Evolutionary conservation across 2,113 vertebrate genomes (phyloP).

Genomic region (Tragelaphus imberbis): DNA sequence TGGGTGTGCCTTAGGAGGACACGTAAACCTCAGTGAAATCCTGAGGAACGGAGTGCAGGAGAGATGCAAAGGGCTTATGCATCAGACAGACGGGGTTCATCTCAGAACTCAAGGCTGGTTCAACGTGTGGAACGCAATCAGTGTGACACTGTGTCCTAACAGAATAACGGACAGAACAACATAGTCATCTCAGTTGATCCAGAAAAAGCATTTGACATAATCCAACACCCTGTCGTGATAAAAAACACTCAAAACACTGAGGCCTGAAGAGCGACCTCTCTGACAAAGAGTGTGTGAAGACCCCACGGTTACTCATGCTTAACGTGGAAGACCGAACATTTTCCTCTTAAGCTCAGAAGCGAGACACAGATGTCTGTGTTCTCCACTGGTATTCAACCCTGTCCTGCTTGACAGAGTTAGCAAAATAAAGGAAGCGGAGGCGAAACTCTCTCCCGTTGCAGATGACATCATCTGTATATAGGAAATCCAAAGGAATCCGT

Average conservation of each 20-base stretch:
- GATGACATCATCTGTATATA: accelerated
- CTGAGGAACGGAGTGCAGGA: too few species aligned
- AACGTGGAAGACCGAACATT: neutral
- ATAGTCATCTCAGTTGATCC: neutral
- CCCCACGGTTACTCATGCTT: accelerated
- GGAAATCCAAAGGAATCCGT: neutral
- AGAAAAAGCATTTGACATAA: neutral
- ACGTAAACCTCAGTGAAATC: neutral
- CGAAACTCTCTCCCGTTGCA: neutral
- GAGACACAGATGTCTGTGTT: accelerated
- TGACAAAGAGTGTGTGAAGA: neutral
- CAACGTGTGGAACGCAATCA: neutral
- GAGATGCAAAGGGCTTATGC: neutral
- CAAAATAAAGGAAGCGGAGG: neutral
- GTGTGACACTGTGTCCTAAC: neutral
- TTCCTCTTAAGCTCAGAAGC: too few species aligned
- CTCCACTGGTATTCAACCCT: accelerated
- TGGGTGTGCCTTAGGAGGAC: too few species aligned
- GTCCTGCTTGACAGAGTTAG: neutral
- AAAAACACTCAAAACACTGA: neutral
- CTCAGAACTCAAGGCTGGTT: neutral
- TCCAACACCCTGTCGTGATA: neutral
- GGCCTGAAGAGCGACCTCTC: neutral
- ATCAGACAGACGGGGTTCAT: neutral
- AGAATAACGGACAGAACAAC: neutral